Evolutionary conservation across 2,888 invertebrate genomes (phyloP).

Genomic region (Brachyopa scutellaris): DNA sequence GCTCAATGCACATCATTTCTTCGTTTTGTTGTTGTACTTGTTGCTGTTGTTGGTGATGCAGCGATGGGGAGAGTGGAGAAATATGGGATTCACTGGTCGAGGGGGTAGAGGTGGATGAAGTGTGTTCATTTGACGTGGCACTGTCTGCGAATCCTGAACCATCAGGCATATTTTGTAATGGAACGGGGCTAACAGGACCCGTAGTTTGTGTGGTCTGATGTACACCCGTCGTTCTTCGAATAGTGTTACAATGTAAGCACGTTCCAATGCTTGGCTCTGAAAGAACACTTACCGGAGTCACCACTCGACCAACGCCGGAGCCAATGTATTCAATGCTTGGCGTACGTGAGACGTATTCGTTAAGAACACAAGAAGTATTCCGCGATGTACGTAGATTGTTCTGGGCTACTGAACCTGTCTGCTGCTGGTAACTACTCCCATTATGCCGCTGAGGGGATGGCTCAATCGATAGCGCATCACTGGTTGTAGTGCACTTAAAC

Average conservation of each 20-base stretch:
- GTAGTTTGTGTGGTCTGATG: conserved; percentile 82
- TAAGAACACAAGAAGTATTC: conserved; percentile 60
- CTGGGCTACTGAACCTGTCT: conserved; percentile 28
- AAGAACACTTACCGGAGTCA: conserved; percentile 75
- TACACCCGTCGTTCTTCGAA: conserved; percentile 81
- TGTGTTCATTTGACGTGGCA: conserved; percentile 55
- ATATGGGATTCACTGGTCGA: conserved; percentile 75
- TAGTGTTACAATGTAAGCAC: conserved; percentile 81
- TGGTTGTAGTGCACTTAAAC: conserved; percentile 38
- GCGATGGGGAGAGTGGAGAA: conserved; percentile 73
- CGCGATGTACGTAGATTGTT: conserved; percentile 26
- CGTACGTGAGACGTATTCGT: conserved; percentile 74
- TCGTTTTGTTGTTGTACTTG: conserved; percentile 60
- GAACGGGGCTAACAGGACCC: conserved; percentile 81
- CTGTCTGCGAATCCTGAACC: conserved; percentile 36
- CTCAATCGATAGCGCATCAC: conserved; percentile 55
- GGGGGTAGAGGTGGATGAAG: conserved; percentile 72
- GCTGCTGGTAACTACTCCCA: conserved; percentile 40
- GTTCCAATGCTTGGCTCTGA: conserved; percentile 76
- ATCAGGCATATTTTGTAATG: conserved; percentile 75
- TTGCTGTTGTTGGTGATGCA: conserved; percentile 64
- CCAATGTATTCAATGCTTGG: conserved; percentile 76
- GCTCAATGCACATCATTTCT: conserved; percentile 52
- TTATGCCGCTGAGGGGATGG: conserved; percentile 61
- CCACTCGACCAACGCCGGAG: conserved; percentile 73